Base-by-base conservation (phyloP, 1,140 invertebrate genomes). In the Leptopilina clavipes region DNA sequence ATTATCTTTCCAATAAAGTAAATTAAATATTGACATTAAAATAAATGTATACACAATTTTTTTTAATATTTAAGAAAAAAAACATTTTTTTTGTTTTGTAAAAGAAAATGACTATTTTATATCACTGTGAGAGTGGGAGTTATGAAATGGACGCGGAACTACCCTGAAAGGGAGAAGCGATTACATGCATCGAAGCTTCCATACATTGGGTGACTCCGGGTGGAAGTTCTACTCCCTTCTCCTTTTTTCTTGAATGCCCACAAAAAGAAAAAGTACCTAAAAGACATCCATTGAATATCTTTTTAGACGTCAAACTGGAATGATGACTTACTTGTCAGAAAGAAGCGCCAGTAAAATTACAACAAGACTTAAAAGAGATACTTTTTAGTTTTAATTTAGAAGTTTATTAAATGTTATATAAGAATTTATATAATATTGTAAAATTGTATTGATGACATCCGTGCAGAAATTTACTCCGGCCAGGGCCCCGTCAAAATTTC, bases 161-260 rank as follows among this genome's bases (percentile, higher is more conserved):
- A 65, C 56, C 56, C 56, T 65, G 19, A 73, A 79, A 84, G 83
- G 82, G 83, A 89, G 88, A 88, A 89, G 86, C 88, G 86, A 89
- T 89, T 89, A 89, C 85, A 89, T 87, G 88, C 84, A 76, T 84
- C 84, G 82, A 19, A 80, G 85, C 82, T 48, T 71, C 86, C 86
- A 87, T 88, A 88, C 84, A 89, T 83, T 84, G 83, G 72, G 82
- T 86, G 79, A 84, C 85, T 83, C 85, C 86, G 83, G 80, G 82
- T 85, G 86, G 88, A 88, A 88, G 84, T 88, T 81, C 81, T 82
- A 82, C 79, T 81, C 83, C 78, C 79, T 83, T 83, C 80, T 76
- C 80, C 82, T 79, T 81, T 84, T 84, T 80, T 76, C 12, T 25
- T 14, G 48, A 18, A 40, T 43, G 70, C 76, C 31, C n/a, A 9